Conservation (phyloP, 2,113 vertebrate species). For the Ochotona princeps region DNA sequence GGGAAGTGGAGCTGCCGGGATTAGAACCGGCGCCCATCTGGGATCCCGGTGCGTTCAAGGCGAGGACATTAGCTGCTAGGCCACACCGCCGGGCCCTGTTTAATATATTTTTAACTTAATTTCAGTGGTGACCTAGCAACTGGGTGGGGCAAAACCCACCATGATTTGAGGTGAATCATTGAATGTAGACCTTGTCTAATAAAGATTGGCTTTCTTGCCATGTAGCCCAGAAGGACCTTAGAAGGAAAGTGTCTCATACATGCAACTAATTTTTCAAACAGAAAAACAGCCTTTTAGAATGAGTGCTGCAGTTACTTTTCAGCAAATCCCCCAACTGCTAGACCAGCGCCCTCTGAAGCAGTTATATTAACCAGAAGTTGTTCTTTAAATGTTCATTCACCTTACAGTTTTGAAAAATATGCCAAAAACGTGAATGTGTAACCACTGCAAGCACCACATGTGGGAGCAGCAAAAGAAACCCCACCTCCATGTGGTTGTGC, state of each 20-base stretch:
- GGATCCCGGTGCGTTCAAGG: too few species aligned
- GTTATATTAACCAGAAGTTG: constrained; percentile 4
- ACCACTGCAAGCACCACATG: not conserved
- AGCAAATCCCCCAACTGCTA: not conserved
- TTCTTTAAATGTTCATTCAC: constrained; percentile 15
- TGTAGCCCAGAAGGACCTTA: constrained; percentile 3
- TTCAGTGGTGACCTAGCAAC: too few species aligned
- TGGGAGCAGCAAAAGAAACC: not conserved
- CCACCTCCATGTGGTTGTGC: not conserved
- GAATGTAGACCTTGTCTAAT: constrained; percentile 20
- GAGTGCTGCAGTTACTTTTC: not conserved
- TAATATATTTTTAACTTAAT: too few species aligned
- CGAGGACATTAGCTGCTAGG: too few species aligned
- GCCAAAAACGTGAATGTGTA: not conserved
- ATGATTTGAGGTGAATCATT: not conserved
- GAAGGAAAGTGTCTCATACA: constrained; percentile 23
- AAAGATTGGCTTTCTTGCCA: not conserved
- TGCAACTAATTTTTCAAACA: constrained; percentile 29
- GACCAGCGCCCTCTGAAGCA: not conserved
- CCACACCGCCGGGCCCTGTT: too few species aligned
- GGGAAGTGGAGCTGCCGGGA: too few species aligned
- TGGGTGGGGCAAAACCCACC: too few species aligned
- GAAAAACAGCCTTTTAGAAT: not conserved
- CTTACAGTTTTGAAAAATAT: constrained; percentile 47
- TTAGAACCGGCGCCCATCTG: too few species aligned